Conservation (phyloP, 2,113 vertebrate genomes). For the Sorex fumeus region DNA sequence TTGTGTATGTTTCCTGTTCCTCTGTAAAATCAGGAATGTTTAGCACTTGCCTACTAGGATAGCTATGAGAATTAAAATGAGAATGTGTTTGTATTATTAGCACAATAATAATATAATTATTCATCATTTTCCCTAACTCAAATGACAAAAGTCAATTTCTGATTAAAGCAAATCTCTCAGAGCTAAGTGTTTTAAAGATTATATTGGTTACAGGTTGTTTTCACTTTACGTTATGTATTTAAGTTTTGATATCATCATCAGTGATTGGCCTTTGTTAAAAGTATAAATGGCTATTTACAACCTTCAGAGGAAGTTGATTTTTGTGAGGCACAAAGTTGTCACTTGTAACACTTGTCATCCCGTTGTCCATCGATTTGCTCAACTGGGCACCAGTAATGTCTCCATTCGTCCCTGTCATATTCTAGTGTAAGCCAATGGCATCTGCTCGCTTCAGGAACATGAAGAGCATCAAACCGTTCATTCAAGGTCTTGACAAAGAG, state of each 20-base stretch:
- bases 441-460: too few relatives aligned
- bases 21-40: constrained; percentile 18
- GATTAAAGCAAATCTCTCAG: not conserved
- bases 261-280: constrained; percentile 7
- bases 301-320: not conserved
- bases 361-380: too few relatives aligned
- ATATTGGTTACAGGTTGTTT: not conserved
- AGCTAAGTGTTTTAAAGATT: not conserved
- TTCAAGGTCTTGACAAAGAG: too few relatives aligned
- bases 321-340: constrained; percentile 29
- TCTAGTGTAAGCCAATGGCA: too few relatives aligned
- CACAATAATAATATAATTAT: not conserved
- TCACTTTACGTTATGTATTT: not conserved
- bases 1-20: not conserved
- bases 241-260: constrained; percentile 3
- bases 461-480: too few relatives aligned
- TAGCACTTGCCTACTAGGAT: not conserved
- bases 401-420: too few relatives aligned
- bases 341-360: too few relatives aligned
- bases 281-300: not conserved
- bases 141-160: not conserved
- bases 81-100: not conserved
- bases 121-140: not conserved
- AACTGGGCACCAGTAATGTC: too few relatives aligned
- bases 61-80: not conserved